Conservation (phyloP, 1,140 invertebrate genomes). For the Drosophila pseudoobscura region DNA sequence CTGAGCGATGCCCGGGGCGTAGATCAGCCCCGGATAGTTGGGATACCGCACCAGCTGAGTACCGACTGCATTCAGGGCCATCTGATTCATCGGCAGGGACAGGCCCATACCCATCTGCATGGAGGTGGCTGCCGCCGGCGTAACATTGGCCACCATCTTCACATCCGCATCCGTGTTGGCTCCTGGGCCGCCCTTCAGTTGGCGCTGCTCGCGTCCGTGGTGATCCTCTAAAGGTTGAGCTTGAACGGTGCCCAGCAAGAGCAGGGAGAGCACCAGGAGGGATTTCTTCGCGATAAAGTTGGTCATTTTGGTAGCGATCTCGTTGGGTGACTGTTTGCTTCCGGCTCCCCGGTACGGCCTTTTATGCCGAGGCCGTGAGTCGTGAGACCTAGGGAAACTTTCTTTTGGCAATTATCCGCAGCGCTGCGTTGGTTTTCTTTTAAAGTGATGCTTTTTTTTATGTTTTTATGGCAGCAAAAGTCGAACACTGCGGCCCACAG, state of each 20-base stretch:
- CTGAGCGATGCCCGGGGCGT: constrained; percentile 14
- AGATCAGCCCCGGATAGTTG: constrained; percentile 50
- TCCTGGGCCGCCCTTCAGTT: constrained; percentile 38
- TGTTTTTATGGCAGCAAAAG: constrained; percentile 64
- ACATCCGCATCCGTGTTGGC: constrained; percentile 51
- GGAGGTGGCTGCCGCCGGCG: constrained; percentile 27
- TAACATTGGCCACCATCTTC: constrained; percentile 65
- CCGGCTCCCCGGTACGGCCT: constrained; percentile 45
- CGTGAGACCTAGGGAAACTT: constrained; percentile 44
- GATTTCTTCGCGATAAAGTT: constrained; percentile 31
- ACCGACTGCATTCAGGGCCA: constrained; percentile 38
- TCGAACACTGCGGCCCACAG: constrained; percentile 50
- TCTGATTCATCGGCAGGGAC: constrained; percentile 49
- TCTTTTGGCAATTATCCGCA: constrained; percentile 59
- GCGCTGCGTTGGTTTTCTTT: constrained; percentile 49
- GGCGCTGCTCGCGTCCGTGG: constrained; percentile 48
- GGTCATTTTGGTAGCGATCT: constrained; percentile 53
- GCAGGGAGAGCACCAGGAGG: constrained; percentile 39
- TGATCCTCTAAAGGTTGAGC: constrained; percentile 45
- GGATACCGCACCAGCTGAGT: constrained; percentile 59
- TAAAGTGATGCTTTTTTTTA: constrained; percentile 61
- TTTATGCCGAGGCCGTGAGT: constrained; percentile 53
- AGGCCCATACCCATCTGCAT: constrained; percentile 30
- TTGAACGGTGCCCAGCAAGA: constrained; percentile 35
- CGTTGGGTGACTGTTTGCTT: constrained; percentile 68